Base-by-base conservation (phyloP, 2,113 vertebrate genomes). In the Cygnus atratus region DNA sequence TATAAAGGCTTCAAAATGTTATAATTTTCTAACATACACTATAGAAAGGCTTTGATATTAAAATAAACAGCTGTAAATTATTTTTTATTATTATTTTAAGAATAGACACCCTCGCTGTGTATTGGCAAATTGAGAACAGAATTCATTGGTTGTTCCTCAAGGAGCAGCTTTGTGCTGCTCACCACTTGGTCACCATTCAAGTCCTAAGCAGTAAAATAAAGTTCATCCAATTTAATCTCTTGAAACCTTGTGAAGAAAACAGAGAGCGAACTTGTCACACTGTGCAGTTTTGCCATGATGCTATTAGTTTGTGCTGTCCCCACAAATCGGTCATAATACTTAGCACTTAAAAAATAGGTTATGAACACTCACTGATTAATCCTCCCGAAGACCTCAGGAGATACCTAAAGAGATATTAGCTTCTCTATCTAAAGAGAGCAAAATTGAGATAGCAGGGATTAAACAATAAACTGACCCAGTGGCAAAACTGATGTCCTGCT, bases 301-400 rank as follows among this genome's bases (percentile, higher is more conserved):
- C 10, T 31, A 2, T 4, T 63, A 7, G 50, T 43, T 50, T 0
- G 2, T 12, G 31, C 43, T 15, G 41, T 33, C 65, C 65, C 6
- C 63, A 26, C 9, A 58, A 44, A 41, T 25, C 2, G 0, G 55
- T 52, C 13, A 0, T n/a, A 62, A 61, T 3, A 37, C 63, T 59
- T 7, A 46, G 35, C 84, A 52, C 76, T 84, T 29, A 11, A 54
- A 8, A 55, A 71, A 9, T 3, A 24, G 33, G 9, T 3, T 7
- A 13, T 29, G 33, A 65, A 28, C 73, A 13, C 33, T 21, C 43
- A 6, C 57, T 3, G 24, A 13, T 16, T 15, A 62, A 70, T 73
- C 25, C 46, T 84, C 21, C 35, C 52, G 16, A 21, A 9, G 77
- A 18, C 19, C 62, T 43, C 71, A 11, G 76, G 67, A 93, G 83